A percentile compares a stretch with the other conserved stretches of the same genome.
Conservation (phyloP, 2,888 invertebrate species). For the Epicampocera succincta region DNA sequence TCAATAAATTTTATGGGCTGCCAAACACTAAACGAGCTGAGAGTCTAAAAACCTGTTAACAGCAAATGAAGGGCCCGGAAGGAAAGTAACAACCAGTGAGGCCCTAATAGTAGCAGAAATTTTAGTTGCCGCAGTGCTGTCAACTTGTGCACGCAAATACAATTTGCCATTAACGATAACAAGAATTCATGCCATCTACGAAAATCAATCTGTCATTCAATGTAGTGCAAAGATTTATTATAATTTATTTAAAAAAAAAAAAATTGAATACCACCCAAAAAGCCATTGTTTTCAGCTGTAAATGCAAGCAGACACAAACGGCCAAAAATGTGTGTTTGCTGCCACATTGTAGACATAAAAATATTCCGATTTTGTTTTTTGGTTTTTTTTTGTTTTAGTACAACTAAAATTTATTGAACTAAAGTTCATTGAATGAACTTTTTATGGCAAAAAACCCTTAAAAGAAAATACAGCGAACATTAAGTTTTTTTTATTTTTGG, state of each 20-base stretch:
- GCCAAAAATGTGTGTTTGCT: constrained; percentile 16
- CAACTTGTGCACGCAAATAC: too few relatives aligned
- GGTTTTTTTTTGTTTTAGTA: constrained; percentile 16
- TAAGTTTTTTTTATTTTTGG: constrained; percentile 19
- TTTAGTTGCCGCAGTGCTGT: too few relatives aligned
- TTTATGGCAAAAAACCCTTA: constrained; percentile 10
- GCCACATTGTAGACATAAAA: constrained; percentile 14
- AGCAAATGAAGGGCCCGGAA: too few relatives aligned
- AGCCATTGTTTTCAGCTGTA: background rate
- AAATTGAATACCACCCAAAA: background rate
- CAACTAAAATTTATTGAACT: constrained; percentile 45
- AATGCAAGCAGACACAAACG: constrained; percentile 5
- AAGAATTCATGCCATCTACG: too few relatives aligned
- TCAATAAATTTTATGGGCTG: too few relatives aligned
- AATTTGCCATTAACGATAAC: too few relatives aligned
- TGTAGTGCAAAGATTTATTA: too few relatives aligned
- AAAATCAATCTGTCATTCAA: too few relatives aligned
- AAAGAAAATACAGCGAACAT: constrained; percentile 7
- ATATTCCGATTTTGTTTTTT: background rate
- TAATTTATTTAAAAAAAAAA: background rate
- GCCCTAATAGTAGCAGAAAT: too few relatives aligned
- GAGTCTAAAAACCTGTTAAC: too few relatives aligned
- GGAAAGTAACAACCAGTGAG: too few relatives aligned
- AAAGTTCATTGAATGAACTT: constrained; percentile 54
- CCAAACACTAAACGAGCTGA: too few relatives aligned